These are phyloP conservation scores for Eulemur macaco DNA, from an alignment of 2,113 vertebrate species.

Conservation along the genomic window DNA sequence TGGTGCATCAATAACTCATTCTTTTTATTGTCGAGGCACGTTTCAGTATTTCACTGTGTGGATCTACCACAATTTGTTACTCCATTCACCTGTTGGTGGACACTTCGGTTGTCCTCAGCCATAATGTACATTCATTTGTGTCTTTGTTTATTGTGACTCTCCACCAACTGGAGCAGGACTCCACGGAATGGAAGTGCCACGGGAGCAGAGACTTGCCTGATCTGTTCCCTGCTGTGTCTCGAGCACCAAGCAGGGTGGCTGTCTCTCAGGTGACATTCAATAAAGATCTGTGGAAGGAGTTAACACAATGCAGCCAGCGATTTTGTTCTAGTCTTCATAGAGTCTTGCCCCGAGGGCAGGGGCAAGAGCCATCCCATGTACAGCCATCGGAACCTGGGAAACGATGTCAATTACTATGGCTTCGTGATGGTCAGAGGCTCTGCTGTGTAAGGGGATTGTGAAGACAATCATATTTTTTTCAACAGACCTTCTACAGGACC, in stretches of 20 bases:
- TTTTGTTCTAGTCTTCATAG: neutral
- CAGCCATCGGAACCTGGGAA: neutral
- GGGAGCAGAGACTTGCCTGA: neutral
- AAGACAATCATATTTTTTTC: neutral
- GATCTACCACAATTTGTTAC: too few species aligned
- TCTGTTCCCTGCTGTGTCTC: neutral
- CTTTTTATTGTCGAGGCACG: neutral
- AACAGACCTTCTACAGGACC: neutral
- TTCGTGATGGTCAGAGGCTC: neutral
- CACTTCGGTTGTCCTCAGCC: neutral
- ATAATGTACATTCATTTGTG: neutral
- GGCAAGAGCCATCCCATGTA: neutral
- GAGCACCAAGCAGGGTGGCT: rapidly evolving
- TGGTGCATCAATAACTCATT: neutral
- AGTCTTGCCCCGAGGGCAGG: neutral
- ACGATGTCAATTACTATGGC: neutral
- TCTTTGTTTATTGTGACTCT: neutral
- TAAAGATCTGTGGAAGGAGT: neutral
- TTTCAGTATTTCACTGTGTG: too few species aligned
- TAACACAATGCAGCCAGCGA: too few species aligned
- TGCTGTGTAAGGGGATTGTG: neutral
- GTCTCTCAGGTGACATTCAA: neutral
- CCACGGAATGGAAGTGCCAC: neutral
- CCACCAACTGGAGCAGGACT: neutral
- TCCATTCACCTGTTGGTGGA: neutral